Evolutionary conservation across 2,888 invertebrate species (phyloP), one percentile per base, ranked within the genome.

Genomic region (Electrophaes corylata): DNA sequence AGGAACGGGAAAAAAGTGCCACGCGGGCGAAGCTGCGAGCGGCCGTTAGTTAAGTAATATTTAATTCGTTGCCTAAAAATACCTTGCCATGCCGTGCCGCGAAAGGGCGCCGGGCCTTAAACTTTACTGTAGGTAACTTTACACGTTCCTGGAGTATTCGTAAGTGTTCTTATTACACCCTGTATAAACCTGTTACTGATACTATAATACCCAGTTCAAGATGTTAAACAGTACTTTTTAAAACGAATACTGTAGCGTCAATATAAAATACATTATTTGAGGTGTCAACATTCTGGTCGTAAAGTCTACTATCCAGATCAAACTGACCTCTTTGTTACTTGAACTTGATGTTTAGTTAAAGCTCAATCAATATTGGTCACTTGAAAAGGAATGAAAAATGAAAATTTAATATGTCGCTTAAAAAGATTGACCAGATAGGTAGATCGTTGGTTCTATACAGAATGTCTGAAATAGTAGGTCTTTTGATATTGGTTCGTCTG

Each of bases 261-360:
- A 69, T 72, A 63, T 53, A 16, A 70, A 73, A 66, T 57, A 66
- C 67, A 64, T 67, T 70, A 71, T 62, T 52, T 12, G 49, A 67
- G 66, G 71, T 69, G 74, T 72, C 71, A 73, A 72, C 64, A 64
- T 65, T 67, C 69, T 57, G 57, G 65, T 65, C 29, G 60, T 70
- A 68, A 68, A 76, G 73, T 75, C 75, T 46, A 31, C 16, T 10
- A 35, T 43, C 64, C 58, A 62, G n/a, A 33, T 3, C 54, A 20
- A 43, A 26, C 8, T 43, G 43, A 35, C 23, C 33, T 48, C 6
- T n/a, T 18, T 4, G 11, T 48, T 6, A 4, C 47, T 2, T 41
- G 0, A n/a, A 20, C 4, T 16, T 23, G 1, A 12, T 26, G 8
- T 37, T 4, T 12, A 49, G 44, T 14, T 8, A 10, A 11, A 53